Conservation (phyloP, 1,140 invertebrate genomes). For the Arion vulgaris region DNA sequence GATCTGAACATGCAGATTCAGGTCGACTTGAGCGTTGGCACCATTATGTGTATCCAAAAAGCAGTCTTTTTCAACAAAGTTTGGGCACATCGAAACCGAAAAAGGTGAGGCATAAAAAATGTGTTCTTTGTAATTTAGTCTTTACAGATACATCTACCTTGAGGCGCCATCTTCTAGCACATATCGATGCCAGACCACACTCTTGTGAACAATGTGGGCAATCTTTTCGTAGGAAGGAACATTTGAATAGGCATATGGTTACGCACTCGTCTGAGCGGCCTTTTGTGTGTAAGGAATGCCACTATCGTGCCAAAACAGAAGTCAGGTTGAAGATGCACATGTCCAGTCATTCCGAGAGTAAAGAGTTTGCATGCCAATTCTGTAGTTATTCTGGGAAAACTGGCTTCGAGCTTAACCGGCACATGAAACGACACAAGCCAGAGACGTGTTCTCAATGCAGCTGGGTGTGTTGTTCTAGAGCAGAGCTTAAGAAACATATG, state of each 20-base stretch:
- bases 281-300: constrained; percentile 90
- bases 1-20: not conserved
- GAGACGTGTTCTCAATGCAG: not conserved
- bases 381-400: not conserved
- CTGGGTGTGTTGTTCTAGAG: not conserved
- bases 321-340: not conserved
- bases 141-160: not conserved
- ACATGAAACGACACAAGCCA: constrained; percentile 2
- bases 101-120: not conserved
- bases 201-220: constrained; percentile 88
- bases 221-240: constrained; percentile 89
- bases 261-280: constrained; percentile 96
- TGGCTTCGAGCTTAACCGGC: not conserved
- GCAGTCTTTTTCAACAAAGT: not conserved
- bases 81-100: not conserved
- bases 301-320: constrained; percentile 77
- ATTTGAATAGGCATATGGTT: constrained; percentile 90
- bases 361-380: not conserved
- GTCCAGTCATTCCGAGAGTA: not conserved
- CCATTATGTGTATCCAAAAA: not conserved
- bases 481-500: not conserved
- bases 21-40: not conserved
- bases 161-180: constrained; percentile 34
- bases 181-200: constrained; percentile 76
- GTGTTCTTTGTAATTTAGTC: not conserved